Evolutionary conservation across 2,113 vertebrate species (phyloP).

Genomic region (Sinocyclocheilus maitianheensis): DNA sequence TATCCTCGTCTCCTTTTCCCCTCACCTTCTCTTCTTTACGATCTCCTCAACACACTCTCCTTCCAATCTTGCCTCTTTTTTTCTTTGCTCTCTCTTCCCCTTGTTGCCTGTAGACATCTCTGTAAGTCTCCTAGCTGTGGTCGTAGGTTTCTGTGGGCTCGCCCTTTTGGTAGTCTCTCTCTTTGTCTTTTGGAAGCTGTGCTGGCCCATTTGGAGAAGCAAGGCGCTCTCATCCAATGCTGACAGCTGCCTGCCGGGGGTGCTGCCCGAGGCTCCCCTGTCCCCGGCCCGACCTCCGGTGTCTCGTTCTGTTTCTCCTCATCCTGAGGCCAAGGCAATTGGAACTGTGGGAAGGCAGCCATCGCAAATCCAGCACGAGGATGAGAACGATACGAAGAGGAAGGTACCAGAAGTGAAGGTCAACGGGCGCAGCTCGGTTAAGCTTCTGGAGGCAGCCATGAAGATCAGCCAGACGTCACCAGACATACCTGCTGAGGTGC

Average conservation of each 20-base stretch:
- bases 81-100: constrained; percentile 12
- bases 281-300: constrained; percentile 59
- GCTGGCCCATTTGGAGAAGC: constrained; percentile 95
- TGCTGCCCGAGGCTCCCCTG: constrained; percentile 73
- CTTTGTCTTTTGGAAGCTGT: constrained; percentile 99
- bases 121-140: constrained; percentile 94
- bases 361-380: constrained; percentile 64
- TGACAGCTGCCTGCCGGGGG: constrained; percentile 74
- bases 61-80: constrained; percentile 44
- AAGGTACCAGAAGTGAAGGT: constrained; percentile 80
- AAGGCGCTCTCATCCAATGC: constrained; percentile 80
- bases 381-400: constrained; percentile 75
- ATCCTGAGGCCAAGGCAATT: constrained; percentile 15
- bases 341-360: not conserved
- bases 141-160: constrained; percentile 97
- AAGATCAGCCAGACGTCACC: constrained; percentile 99
- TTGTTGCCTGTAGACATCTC: constrained; percentile 86
- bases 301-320: constrained; percentile 15
- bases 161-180: constrained; percentile 94
- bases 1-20: not conserved
- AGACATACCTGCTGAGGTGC: constrained; percentile 95
- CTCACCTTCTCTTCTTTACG: constrained; percentile 1
- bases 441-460: constrained; percentile 88
- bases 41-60: constrained; percentile 12
- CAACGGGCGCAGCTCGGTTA: constrained; percentile 80